Conservation (phyloP, 2,797 vertebrate species). For the Argentina silus region DNA sequence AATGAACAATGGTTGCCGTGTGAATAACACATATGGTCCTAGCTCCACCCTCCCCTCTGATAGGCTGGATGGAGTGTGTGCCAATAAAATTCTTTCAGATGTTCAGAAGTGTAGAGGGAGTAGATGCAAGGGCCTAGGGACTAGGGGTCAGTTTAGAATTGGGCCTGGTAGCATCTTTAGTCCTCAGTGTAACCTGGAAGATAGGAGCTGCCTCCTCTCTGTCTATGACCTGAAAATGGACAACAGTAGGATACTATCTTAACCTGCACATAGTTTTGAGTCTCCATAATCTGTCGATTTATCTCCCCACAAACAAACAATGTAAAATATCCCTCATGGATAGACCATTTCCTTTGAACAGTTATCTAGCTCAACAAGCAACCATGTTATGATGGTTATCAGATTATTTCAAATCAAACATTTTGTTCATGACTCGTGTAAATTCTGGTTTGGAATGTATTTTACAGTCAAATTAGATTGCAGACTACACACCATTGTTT, state of each 20-base stretch:
- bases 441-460: constrained; percentile 61
- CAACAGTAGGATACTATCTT: constrained; percentile 12
- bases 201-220: neutral
- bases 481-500: constrained; percentile 12
- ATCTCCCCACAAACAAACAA: neutral
- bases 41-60: neutral
- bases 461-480: constrained; percentile 22
- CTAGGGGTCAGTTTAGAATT: constrained; percentile 1
- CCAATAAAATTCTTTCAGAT: neutral
- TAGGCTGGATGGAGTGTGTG: neutral
- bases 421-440: neutral
- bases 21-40: neutral
- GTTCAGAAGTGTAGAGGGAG: constrained; percentile 4
- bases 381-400: neutral
- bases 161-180: constrained; percentile 32
- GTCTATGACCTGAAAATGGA: constrained; percentile 15
- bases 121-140: neutral
- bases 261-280: constrained; percentile 9
- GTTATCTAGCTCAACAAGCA: neutral
- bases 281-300: neutral
- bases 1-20: too few relatives aligned
- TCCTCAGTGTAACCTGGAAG: constrained; percentile 43
- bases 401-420: neutral
- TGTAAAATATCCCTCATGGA: neutral
- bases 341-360: neutral